A percentile compares a stretch with the other conserved stretches of the same genome.
These are phyloP conservation scores for Oreortyx pictus DNA, from an alignment of 2,797 vertebrate genomes.

Conservation along the genomic window DNA sequence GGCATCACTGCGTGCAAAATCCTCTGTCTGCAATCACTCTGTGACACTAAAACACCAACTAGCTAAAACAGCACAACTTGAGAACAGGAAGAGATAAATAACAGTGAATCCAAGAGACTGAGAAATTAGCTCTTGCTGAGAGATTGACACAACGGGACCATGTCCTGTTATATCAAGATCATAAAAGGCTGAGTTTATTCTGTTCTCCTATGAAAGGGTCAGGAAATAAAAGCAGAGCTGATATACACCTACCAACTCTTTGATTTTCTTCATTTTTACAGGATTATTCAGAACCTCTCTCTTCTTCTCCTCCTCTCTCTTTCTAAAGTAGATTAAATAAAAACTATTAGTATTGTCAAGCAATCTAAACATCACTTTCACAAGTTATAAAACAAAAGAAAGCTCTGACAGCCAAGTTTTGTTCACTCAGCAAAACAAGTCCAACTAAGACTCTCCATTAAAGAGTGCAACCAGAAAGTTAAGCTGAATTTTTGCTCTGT, in stretches of 20 bases:
- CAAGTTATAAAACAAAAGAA: fast-evolving
- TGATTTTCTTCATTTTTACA: conserved; percentile 98
- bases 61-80: too few species aligned
- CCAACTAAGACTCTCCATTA: background rate
- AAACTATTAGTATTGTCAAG: background rate
- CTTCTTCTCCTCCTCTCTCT: conserved; percentile 94
- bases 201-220: too few species aligned
- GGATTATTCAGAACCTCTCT: conserved; percentile 93
- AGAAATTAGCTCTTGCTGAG: too few species aligned
- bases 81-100: too few species aligned
- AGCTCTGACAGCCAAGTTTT: background rate
- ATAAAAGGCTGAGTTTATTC: too few species aligned
- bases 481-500: background rate
- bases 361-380: background rate
- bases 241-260: conserved; percentile 85
- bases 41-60: too few species aligned
- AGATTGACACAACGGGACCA: too few species aligned
- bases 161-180: too few species aligned
- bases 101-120: too few species aligned
- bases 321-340: conserved; percentile 76
- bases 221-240: too few species aligned
- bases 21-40: too few species aligned
- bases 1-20: too few species aligned
- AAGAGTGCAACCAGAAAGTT: fast-evolving
- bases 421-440: background rate